Evolutionary conservation across 2,888 invertebrate species (phyloP).

Genomic region (Chaetogeoica ovagalla): DNA sequence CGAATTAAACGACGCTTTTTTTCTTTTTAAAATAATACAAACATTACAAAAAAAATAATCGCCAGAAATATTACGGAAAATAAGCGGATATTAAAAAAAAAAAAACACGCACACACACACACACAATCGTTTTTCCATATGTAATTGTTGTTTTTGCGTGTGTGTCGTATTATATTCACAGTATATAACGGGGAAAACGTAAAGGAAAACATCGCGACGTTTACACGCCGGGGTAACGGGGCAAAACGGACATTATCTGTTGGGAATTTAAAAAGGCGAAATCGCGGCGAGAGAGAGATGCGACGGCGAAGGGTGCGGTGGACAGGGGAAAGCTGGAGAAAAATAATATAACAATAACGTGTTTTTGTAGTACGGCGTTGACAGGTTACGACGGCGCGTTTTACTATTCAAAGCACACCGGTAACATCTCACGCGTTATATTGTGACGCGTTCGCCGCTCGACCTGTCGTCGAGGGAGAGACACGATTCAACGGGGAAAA

Average conservation of each 20-base stretch:
- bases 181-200: not conserved
- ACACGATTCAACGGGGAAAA: conserved; percentile 23
- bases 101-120: too few species aligned
- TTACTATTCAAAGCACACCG: conserved; percentile 29
- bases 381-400: conserved; percentile 26
- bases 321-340: not conserved
- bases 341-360: conserved; percentile 1
- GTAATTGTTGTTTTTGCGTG: too few species aligned
- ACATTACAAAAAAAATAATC: too few species aligned
- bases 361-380: conserved; percentile 10
- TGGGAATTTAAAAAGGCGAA: not conserved
- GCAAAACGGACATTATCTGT: not conserved
- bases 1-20: too few species aligned
- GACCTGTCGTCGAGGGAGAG: not conserved
- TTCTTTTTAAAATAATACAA: too few species aligned
- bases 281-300: not conserved
- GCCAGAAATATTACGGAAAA: too few species aligned
- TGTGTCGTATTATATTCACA: not conserved
- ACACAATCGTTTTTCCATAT: too few species aligned
- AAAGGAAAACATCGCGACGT: not conserved
- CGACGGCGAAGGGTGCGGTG: not conserved
- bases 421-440: not conserved
- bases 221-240: too few species aligned
- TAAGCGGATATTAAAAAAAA: too few species aligned
- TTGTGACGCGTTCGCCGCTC: conserved; percentile 2